Base-by-base conservation (phyloP, 2,797 vertebrate species). In the Carcharodon carcharias region DNA sequence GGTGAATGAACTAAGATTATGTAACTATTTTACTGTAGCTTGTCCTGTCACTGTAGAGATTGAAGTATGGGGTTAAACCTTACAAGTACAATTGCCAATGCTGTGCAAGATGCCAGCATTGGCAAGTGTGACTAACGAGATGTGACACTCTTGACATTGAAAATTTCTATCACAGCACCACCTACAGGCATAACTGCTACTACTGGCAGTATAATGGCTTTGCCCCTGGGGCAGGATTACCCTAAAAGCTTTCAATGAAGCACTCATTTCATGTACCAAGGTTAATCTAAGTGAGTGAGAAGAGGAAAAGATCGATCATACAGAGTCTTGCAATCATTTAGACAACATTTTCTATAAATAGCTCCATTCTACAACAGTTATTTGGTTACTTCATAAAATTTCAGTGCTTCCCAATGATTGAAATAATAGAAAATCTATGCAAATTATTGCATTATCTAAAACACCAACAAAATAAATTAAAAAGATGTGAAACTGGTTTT, bases 221-320 rank as follows among this genome's bases (percentile, higher is more conserved):
- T 67, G 91, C 9, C 91, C 35, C 2, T 40, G 91, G 63, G 40
- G 40, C 91, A 67, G 45, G 91, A 93, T 93, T 65, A 93, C 21
- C 21, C 91, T 45, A 31, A 93, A 67, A 67, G 21, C n/a, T 93
- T 93, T 93, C 91, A 93, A 67, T 67, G 63, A 93, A 93, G 65
- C 40, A 93, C n/a, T 93, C 21, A 93, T n/a, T 40, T 23, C 61
- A 67, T 45, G 61, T 23, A 26, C 18, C 63, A 93, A 65, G n/a
- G 21, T 93, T 93, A 93, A 93, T 65, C 65, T 18, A 45, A n/a
- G n/a, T 4, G n/a, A 93, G 63, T 67, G n/a, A 28, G 16, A 85
- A 23, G 18, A 45, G 16, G 35, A 92, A 40, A 8, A 85, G 80
- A 67, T 67, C 3, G n/a, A 93, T 93, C n/a, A 45, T n/a, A 93